phyloP scores from a whole-genome alignment of 1,140 invertebrate genomes.

The Acromyrmex charruanus region DNA sequence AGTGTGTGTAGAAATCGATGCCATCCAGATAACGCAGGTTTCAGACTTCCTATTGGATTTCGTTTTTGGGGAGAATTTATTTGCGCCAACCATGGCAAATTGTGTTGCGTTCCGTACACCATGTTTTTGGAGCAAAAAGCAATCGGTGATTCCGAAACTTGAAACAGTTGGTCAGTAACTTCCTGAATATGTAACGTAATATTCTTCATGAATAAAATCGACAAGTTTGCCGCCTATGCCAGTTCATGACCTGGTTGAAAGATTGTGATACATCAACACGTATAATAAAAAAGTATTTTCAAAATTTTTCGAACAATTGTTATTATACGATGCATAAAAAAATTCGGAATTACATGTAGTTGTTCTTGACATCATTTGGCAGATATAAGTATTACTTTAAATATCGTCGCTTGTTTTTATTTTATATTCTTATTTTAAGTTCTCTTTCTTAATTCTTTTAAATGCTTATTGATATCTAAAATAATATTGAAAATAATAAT shows the following conservation, averaged over 20 bases:
- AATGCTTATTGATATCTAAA: neutral
- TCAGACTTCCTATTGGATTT: slow-evolving; percentile 34
- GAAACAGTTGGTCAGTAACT: slow-evolving; percentile 41
- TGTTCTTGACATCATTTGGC: neutral
- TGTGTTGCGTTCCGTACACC: slow-evolving; percentile 12
- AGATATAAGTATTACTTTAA: neutral
- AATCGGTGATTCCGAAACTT: slow-evolving; percentile 28
- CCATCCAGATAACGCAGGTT: slow-evolving; percentile 1
- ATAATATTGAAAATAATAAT: neutral
- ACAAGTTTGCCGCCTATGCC: neutral
- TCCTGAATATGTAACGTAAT: slow-evolving; percentile 50
- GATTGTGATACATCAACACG: neutral
- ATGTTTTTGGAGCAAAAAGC: slow-evolving; percentile 31
- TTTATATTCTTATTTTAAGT: neutral
- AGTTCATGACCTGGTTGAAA: neutral
- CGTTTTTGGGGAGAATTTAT: slow-evolving; percentile 53
- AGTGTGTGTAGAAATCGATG: slow-evolving; percentile 12
- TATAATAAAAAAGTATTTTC: neutral
- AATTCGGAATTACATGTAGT: neutral
- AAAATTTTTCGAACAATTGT: neutral
- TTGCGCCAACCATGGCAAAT: neutral
- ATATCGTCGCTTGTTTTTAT: neutral
- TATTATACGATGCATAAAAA: neutral
- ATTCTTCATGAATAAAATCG: slow-evolving; percentile 43
- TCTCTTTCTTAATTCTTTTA: neutral